Base-by-base conservation (phyloP, 2,797 vertebrate species). In the Micromesistius poutassou region DNA sequence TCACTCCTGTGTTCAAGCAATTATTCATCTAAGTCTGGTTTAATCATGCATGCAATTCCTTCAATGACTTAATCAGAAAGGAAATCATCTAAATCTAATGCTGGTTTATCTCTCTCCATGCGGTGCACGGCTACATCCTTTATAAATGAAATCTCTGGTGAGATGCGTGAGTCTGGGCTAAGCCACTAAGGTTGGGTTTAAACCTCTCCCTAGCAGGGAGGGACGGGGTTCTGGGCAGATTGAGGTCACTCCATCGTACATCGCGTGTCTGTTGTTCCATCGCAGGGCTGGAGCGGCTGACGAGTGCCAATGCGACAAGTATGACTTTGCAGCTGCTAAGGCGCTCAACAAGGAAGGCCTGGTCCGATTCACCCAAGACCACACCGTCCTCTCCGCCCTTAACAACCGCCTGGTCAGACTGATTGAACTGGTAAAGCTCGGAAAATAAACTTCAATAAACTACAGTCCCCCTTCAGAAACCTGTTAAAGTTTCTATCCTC, bases 371-470 rank as follows among this genome's bases (percentile, higher is more conserved):
- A 83, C 78, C 42, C 86, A 91, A 55, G 94, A 95, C 31, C 90
- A 91, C 68, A 75, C 72, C n/a, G 1, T 87, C 82, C 92, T 95
- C 3, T 88, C 93, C 2, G 74, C 85, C 71, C 93, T 95, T 46
- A 95, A 94, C 5, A 89, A 95, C 80, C 92, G 94, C 30, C 90
- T 95, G 87, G 91, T 89, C 30, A 80, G 79, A 33, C 88, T 95
- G 10, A 93, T 95, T 78, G 85, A 94, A 40, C 82, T 93, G 93
- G 94, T 95, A 85, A 94, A 93, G 77, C 28, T 31, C 1, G 30
- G 70, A 38, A 35, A n/a, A 30, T 33, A 1, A 19, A 38, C 62
- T 12, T 68, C n/a, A n/a, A n/a, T n/a, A n/a, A n/a, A n/a, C n/a
- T 7, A 68, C 62, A 68, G 25, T 28, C 62, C 1, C 25, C 62